These are phyloP conservation scores for Phaonia tiefii DNA, from an alignment of 2,888 invertebrate genomes.

Conservation along the genomic window DNA sequence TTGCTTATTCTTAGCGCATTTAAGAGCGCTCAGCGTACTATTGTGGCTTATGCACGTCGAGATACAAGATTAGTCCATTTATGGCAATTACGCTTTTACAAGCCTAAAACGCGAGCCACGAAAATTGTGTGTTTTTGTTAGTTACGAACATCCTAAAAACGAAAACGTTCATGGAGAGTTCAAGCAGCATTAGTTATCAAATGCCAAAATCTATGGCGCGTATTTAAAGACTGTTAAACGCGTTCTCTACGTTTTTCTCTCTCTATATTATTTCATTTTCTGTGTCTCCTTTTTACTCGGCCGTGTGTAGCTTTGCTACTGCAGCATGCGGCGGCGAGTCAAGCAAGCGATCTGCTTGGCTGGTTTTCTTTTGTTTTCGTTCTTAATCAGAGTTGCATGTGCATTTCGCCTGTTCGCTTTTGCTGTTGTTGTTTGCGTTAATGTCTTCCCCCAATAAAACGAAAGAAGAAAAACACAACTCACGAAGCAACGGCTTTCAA, in stretches of 20 bases:
- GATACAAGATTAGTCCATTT: constrained; percentile 70
- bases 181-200: constrained; percentile 63
- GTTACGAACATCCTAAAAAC: constrained; percentile 34
- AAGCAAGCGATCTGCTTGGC: background rate
- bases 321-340: constrained; percentile 14
- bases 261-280: background rate
- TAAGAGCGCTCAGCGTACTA: constrained; percentile 31
- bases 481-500: constrained; percentile 56
- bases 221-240: constrained; percentile 65
- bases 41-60: constrained; percentile 61
- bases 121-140: constrained; percentile 37
- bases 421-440: constrained; percentile 36
- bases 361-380: constrained; percentile 39
- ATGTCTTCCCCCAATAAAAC: constrained; percentile 52
- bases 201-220: constrained; percentile 63
- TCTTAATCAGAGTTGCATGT: constrained; percentile 62
- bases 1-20: constrained; percentile 45
- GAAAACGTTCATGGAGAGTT: constrained; percentile 60
- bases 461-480: constrained; percentile 19
- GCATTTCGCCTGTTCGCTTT: constrained; percentile 43
- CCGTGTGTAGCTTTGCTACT: constrained; percentile 17
- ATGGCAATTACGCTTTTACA: constrained; percentile 68
- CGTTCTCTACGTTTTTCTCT: constrained; percentile 64
- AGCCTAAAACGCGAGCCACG: constrained; percentile 59
- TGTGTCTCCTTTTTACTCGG: background rate